Evolutionary conservation across 2,888 invertebrate species (phyloP), one percentile per base, ranked within the genome.

Genomic region (Miltochrista miniata): DNA sequence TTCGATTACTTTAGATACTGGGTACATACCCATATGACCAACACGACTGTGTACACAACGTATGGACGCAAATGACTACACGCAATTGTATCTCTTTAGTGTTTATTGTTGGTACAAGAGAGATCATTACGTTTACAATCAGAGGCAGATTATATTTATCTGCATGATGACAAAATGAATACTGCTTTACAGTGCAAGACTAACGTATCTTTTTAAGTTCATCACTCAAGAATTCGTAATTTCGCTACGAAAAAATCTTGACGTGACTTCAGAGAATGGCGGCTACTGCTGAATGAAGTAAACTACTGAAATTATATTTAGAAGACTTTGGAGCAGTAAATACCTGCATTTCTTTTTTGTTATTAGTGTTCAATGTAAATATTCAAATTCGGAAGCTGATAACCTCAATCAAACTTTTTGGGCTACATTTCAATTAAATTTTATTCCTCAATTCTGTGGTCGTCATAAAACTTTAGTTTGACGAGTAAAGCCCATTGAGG

Each of bases 401-500:
- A 90, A 90, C 89, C 70, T 82, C 85, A 89, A 90, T 90, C 87
- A 86, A 88, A 83, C 76, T 84, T 89, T 87, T 86, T 85, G 77
- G 81, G 76, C 81, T 81, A 90, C 91, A 84, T 90, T 90, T 91
- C 90, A 91, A 91, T 91, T 91, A 90, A 91, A 88, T 90, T 91
- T 91, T 90, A 91, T 91, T 88, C 82, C 86, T 86, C 88, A 84
- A 86, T 89, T 83, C 88, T 82, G 87, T 82, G 87, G 81, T 84
- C 77, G 85, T 87, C 89, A 85, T 91, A 91, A 91, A 91, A 90
- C 80, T 90, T 90, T 90, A 91, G 87, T 90, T 86, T 83, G 90
- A 91, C 89, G 85, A 90, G 90, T 90, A 84, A 90, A 90, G 87
- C 87, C 91, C 91, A 91, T 90, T 91, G 90, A 91, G 90, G 81